phyloP scores from a whole-genome alignment of 1,140 invertebrate genomes.

The Bombyx mandarina region DNA sequence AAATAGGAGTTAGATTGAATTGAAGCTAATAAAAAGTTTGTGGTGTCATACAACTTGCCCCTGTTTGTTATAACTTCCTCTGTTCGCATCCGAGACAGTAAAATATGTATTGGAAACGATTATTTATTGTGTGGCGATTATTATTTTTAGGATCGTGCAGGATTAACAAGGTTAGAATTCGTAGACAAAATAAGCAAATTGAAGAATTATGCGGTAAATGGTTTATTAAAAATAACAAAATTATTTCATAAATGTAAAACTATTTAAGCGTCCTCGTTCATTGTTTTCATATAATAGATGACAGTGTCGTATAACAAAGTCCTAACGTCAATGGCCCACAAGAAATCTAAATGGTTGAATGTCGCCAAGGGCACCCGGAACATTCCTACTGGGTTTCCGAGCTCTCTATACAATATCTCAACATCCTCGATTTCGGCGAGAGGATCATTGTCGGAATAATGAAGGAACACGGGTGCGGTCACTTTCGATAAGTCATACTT shows the following conservation, averaged over 20 bases:
- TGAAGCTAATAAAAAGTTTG: slow-evolving; percentile 7
- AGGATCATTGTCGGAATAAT: slow-evolving; percentile 82
- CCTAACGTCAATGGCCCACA: slow-evolving; percentile 72
- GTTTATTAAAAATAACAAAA: too few species aligned
- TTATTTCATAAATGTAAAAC: too few species aligned
- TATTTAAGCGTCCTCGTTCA: slow-evolving; percentile 15
- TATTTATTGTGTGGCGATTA: too few species aligned
- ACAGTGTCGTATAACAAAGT: slow-evolving; percentile 57
- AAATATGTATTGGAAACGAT: too few species aligned
- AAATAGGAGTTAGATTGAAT: slow-evolving; percentile 4
- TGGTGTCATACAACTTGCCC: slow-evolving; percentile 1
- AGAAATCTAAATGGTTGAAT: slow-evolving; percentile 74
- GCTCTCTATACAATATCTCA: slow-evolving; percentile 68
- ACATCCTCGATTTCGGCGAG: slow-evolving; percentile 75
- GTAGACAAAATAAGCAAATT: too few species aligned
- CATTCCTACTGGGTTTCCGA: slow-evolving; percentile 70
- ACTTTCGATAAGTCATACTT: slow-evolving; percentile 74
- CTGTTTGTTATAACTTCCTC: slow-evolving; percentile 5
- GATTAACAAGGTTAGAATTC: too few species aligned
- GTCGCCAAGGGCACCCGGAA: slow-evolving; percentile 58
- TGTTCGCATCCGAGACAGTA: too few species aligned
- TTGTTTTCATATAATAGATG: slow-evolving; percentile 46
- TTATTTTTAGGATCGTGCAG: too few species aligned
- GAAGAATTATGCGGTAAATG: too few species aligned
- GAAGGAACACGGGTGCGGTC: slow-evolving; percentile 77